Conservation (phyloP, 2,797 vertebrate genomes). For the Avahi laniger region DNA sequence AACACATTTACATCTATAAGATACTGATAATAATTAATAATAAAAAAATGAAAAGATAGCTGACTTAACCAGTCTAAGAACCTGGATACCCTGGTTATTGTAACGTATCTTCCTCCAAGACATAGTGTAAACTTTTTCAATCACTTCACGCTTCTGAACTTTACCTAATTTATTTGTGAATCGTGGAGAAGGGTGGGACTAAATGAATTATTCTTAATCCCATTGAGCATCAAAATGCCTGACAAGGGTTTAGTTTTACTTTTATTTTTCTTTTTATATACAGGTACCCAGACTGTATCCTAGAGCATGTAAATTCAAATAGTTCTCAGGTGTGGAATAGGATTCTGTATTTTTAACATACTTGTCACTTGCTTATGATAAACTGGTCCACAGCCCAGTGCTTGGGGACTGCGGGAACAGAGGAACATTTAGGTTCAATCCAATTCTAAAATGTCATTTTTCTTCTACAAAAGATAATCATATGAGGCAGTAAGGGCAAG, state of each 20-base stretch:
- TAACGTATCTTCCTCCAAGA: neutral
- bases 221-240: neutral
- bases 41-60: neutral
- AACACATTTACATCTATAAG: neutral
- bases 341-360: neutral
- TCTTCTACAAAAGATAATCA: neutral
- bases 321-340: neutral
- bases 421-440: neutral
- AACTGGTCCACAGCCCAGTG: neutral
- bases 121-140: neutral
- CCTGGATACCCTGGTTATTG: no score
- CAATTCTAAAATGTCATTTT: neutral
- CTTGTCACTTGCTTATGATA: neutral
- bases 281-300: neutral
- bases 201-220: neutral
- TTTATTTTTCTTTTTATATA: constrained; percentile 7
- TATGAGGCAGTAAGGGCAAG: neutral
- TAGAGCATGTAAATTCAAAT: neutral
- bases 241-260: neutral
- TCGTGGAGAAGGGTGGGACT: neutral
- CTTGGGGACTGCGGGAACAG: neutral
- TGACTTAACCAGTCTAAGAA: neutral
- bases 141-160: neutral
- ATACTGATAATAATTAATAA: neutral
- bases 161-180: neutral